A percentile compares a stretch with the other conserved stretches of the same genome.
phyloP scores from a whole-genome alignment of 2,113 vertebrate species.

The Sinocyclocheilus anophthalmus region DNA sequence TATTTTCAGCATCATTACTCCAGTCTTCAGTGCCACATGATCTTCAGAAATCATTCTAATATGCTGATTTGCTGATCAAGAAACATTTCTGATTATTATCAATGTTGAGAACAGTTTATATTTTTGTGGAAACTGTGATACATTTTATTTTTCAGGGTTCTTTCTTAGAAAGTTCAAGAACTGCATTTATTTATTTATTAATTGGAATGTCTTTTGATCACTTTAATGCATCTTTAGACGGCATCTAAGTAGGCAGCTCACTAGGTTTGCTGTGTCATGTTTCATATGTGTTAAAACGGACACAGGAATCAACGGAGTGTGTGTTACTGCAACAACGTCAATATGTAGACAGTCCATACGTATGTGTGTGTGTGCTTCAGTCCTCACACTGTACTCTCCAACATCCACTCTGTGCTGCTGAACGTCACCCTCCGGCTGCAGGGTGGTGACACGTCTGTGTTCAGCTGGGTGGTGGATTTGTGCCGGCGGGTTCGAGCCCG shows the following conservation, averaged over 20 bases:
- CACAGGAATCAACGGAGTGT: conserved; percentile 30
- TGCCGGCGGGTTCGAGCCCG: conserved; percentile 89
- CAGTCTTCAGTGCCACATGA: too few species aligned
- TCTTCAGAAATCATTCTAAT: too few species aligned
- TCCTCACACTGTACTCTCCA: conserved; percentile 91
- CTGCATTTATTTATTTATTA: not conserved
- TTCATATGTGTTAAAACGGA: not conserved
- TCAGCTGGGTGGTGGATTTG: conserved; percentile 88
- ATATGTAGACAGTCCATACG: not conserved
- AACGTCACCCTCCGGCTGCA: conserved; percentile 84
- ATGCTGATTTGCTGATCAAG: too few species aligned
- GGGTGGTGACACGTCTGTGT: conserved; percentile 79
- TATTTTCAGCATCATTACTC: too few species aligned
- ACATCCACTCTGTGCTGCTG: conserved; percentile 96
- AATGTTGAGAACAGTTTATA: too few species aligned
- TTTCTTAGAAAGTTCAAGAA: too few species aligned
- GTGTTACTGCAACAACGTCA: conserved; percentile 45
- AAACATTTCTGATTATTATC: too few species aligned
- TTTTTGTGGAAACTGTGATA: too few species aligned
- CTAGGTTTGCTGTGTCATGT: not conserved
- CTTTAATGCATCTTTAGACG: not conserved
- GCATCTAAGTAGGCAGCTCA: not conserved
- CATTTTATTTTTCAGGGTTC: too few species aligned
- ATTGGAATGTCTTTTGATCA: not conserved
- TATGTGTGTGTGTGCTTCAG: conserved; percentile 46